Evolutionary conservation across 2,797 vertebrate genomes (phyloP).

Genomic region (Lithobates sylvaticus): DNA sequence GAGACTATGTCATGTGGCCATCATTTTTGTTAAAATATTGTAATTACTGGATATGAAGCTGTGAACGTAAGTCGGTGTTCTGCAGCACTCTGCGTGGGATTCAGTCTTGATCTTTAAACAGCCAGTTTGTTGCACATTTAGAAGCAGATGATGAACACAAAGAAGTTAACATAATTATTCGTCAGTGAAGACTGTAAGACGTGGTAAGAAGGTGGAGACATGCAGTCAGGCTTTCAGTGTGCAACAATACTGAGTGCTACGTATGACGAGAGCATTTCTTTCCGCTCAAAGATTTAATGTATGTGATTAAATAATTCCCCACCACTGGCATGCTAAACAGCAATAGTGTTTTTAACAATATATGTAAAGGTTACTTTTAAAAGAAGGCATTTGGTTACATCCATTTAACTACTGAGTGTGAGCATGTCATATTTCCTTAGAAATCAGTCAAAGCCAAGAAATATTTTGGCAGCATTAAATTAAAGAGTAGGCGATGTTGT

Average conservation of each 20-base stretch:
- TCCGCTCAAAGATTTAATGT: conserved; percentile 4
- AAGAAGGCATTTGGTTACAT: not conserved
- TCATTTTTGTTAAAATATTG: conserved; percentile 3
- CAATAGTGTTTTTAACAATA: not conserved
- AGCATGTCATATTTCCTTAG: not conserved
- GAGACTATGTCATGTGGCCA: not conserved
- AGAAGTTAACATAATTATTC: conserved; percentile 28
- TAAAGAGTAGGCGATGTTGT: not conserved
- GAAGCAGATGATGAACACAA: not conserved
- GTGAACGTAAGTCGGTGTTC: conserved; percentile 3
- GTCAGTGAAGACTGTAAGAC: conserved; percentile 1
- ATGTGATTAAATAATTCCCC: conserved; percentile 32
- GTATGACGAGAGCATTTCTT: conserved; percentile 26
- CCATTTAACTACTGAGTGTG: not conserved
- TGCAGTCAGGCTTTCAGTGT: not conserved
- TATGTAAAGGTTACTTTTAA: not conserved
- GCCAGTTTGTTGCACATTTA: not conserved
- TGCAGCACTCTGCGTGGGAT: not conserved
- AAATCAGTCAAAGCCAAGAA: not conserved
- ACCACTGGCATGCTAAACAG: not conserved
- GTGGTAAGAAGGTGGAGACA: not conserved
- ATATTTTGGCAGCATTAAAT: not conserved
- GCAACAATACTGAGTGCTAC: not conserved
- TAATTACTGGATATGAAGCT: conserved; percentile 3
- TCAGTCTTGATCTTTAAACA: conserved; percentile 32